Evolutionary conservation across 2,797 vertebrate genomes (phyloP).

Genomic region (Danio albolineatus): DNA sequence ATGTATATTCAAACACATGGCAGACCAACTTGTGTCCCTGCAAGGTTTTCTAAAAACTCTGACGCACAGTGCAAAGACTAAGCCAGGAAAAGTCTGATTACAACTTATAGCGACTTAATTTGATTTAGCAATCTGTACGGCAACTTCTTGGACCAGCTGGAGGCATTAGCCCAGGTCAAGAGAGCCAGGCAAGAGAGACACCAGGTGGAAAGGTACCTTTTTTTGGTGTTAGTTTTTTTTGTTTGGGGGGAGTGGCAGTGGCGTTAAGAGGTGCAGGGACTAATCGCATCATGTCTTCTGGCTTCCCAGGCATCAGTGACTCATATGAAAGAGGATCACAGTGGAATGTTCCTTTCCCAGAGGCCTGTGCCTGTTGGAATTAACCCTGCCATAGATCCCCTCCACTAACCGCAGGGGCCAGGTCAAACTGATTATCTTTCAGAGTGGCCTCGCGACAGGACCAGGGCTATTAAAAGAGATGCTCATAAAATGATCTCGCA

Average conservation of each 20-base stretch:
- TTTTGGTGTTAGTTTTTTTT: constrained; percentile 56
- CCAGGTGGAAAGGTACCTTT: constrained; percentile 18
- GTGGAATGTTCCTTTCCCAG: constrained; percentile 89
- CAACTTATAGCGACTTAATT: constrained; percentile 40
- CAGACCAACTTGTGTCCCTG: constrained; percentile 35
- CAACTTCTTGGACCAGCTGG: not conserved
- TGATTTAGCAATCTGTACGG: constrained; percentile 16
- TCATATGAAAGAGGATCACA: constrained; percentile 87
- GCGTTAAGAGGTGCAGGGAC: constrained; percentile 74
- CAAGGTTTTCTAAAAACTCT: constrained; percentile 21
- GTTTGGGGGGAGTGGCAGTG: constrained; percentile 59
- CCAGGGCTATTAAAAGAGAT: constrained; percentile 60
- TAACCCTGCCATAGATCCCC: constrained; percentile 83
- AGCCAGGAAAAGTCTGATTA: constrained; percentile 29
- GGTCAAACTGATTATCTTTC: constrained; percentile 85
- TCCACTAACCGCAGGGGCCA: constrained; percentile 73
- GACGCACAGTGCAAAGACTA: constrained; percentile 36
- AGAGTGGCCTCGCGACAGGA: constrained; percentile 44
- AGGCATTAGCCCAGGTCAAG: constrained; percentile 23
- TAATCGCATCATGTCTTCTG: constrained; percentile 83
- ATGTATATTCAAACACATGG: constrained; percentile 43
- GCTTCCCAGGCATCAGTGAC: constrained; percentile 82
- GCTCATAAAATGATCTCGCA: constrained; percentile 50
- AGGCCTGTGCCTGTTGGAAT: constrained; percentile 83
- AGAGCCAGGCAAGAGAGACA: not conserved